A percentile compares a stretch with the other conserved stretches of the same genome.
phyloP scores from a whole-genome alignment of 2,888 invertebrate genomes.

The Iphiclides podalirius region DNA sequence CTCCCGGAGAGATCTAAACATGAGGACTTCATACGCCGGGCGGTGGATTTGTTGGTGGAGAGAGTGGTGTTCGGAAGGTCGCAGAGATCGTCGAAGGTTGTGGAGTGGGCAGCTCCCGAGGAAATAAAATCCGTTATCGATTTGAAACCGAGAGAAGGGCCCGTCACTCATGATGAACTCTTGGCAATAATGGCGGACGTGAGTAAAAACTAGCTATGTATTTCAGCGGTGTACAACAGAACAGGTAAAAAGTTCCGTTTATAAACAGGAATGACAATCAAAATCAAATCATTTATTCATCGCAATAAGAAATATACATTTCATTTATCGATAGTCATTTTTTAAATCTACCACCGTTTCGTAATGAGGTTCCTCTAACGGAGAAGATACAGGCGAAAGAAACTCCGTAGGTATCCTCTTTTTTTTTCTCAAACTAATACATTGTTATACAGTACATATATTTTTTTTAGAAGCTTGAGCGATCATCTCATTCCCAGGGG shows the following conservation, averaged over 20 bases:
- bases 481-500: no score
- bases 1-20: constrained; percentile 82
- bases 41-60: constrained; percentile 85
- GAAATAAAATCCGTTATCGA: constrained; percentile 84
- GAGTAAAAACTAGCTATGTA: constrained; percentile 53
- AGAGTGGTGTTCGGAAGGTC: constrained; percentile 89
- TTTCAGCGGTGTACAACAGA: background rate
- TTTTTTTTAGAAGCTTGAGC: no score
- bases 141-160: constrained; percentile 79
- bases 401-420: no score
- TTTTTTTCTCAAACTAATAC: no score
- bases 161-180: constrained; percentile 84
- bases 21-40: constrained; percentile 86
- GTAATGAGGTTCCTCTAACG: no score
- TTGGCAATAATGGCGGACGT: constrained; percentile 84
- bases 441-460: no score
- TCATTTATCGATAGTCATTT: no score
- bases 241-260: no score
- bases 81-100: constrained; percentile 85
- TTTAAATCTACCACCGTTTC: no score
- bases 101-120: constrained; percentile 90
- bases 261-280: background rate
- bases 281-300: background rate
- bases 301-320: no score
- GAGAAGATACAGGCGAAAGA: no score